Conservation (phyloP, 2,113 vertebrate genomes). For the Drymodes brunneopygia region DNA sequence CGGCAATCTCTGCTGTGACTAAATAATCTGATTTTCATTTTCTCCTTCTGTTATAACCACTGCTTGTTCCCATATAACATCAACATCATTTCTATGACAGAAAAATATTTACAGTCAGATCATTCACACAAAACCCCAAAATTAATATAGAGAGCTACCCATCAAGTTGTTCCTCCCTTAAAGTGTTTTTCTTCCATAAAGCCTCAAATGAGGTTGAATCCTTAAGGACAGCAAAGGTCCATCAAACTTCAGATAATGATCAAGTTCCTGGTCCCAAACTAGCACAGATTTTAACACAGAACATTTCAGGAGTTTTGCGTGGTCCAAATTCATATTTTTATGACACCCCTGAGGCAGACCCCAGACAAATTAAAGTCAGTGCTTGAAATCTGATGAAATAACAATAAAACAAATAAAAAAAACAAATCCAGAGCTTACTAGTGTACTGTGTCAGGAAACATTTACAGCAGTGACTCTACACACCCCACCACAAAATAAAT, state of each 20-base stretch:
- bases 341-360: background rate
- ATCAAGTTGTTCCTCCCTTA: background rate
- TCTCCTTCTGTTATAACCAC: background rate
- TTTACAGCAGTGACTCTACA: background rate
- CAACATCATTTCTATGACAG: background rate
- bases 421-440: background rate
- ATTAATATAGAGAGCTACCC: background rate
- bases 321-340: background rate
- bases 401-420: background rate
- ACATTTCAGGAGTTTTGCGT: background rate
- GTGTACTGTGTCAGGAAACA: background rate
- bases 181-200: background rate
- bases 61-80: background rate
- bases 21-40: slow-evolving; percentile 4
- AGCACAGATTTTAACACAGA: background rate
- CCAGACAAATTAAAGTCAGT: background rate
- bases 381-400: background rate
- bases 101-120: slow-evolving; percentile 22
- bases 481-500: slow-evolving; percentile 25
- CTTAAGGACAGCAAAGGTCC: background rate
- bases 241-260: background rate
- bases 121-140: background rate
- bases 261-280: background rate
- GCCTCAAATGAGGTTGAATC: background rate
- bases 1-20: background rate